Conservation (phyloP, 2,888 invertebrate species). For the Eueremaeus valkanovi region DNA sequence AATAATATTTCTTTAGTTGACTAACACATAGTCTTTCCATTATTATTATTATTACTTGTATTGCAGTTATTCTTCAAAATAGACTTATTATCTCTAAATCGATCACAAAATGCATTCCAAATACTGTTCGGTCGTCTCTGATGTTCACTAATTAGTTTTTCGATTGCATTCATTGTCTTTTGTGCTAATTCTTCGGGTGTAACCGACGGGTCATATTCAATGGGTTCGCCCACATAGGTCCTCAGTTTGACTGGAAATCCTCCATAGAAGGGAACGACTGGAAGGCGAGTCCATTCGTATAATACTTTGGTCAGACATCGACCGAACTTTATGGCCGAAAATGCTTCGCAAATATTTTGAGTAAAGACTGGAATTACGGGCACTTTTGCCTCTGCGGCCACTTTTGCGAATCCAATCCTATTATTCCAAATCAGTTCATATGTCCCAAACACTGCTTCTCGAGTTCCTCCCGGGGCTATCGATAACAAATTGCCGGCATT, state of each 20-base stretch:
- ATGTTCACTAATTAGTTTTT: slow-evolving; percentile 70
- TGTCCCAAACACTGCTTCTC: slow-evolving; percentile 78
- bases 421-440: slow-evolving; percentile 90
- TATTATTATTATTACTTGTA: background rate
- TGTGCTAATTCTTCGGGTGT: slow-evolving; percentile 74
- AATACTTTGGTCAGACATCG: slow-evolving; percentile 69
- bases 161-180: slow-evolving; percentile 71
- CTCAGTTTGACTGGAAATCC: slow-evolving; percentile 93
- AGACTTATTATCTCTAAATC: slow-evolving; percentile 25
- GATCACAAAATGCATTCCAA: slow-evolving; percentile 68
- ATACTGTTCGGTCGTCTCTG: slow-evolving; percentile 86
- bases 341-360: slow-evolving; percentile 89
- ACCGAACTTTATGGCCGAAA: slow-evolving; percentile 64
- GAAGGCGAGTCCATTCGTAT: slow-evolving; percentile 78
- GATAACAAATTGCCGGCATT: slow-evolving; percentile 80
- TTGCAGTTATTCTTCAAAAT: background rate
- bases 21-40: background rate
- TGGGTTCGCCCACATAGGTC: slow-evolving; percentile 81
- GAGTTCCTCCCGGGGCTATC: slow-evolving; percentile 74
- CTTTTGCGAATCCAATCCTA: slow-evolving; percentile 91
- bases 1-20: background rate
- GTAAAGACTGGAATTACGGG: slow-evolving; percentile 96
- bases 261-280: slow-evolving; percentile 90
- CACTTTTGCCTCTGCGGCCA: slow-evolving; percentile 91
- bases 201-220: slow-evolving; percentile 66